These are phyloP conservation scores for human DNA, from an alignment of 2,113 vertebrate genomes.

Conservation along the genomic window DNA sequence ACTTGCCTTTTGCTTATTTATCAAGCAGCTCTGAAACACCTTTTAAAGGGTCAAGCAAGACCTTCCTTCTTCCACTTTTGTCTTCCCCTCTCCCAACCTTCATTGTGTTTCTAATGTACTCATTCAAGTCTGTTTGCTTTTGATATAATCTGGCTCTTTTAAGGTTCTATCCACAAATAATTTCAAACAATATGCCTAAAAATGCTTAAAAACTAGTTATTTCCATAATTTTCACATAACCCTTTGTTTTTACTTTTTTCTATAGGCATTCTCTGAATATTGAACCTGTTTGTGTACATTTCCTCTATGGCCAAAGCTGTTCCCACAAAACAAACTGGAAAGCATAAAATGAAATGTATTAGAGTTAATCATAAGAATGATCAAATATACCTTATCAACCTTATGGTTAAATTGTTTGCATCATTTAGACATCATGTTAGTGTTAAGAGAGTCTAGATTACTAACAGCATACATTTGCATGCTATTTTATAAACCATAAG, in stretches of 20 bases:
- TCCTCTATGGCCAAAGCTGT: not conserved
- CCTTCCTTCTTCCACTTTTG: not conserved
- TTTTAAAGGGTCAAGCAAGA: not conserved
- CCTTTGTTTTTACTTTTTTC: not conserved
- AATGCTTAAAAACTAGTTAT: not conserved
- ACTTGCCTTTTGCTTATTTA: not conserved
- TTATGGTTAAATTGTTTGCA: conserved; percentile 8
- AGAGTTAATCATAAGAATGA: not conserved
- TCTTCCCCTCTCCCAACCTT: not conserved
- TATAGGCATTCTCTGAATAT: not conserved
- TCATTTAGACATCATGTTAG: not conserved
- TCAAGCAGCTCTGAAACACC: not conserved
- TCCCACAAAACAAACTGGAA: conserved; percentile 46
- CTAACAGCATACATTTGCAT: not conserved
- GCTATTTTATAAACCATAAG: conserved; percentile 25
- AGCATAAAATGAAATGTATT: conserved; percentile 42
- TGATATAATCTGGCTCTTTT: not conserved
- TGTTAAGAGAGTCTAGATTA: conserved; percentile 20
- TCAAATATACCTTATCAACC: conserved; percentile 29
- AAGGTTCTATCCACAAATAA: not conserved
- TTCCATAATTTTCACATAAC: not conserved
- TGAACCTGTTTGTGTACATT: conserved; percentile 22
- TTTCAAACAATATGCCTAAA: not conserved
- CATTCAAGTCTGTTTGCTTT: conserved; percentile 10
- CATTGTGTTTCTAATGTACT: not conserved